These are phyloP conservation scores for Zoanthus sociatus DNA, from an alignment of 92 coral and sea anemone species.

Conservation along the genomic window DNA sequence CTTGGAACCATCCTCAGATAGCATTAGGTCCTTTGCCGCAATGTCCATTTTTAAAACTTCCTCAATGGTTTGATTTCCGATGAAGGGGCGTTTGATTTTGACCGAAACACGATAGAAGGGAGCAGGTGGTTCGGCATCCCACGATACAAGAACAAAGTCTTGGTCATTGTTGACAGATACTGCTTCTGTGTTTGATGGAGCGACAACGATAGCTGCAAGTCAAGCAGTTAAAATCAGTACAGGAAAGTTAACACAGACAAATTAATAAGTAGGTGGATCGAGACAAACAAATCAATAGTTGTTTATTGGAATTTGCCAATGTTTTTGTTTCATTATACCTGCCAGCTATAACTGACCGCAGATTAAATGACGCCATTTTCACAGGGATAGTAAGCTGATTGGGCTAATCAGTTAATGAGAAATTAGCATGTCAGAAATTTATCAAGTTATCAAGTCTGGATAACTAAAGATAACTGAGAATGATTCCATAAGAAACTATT, in stretches of 20 bases:
- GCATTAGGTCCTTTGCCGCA: not conserved
- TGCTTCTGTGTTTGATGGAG: conserved; percentile 27
- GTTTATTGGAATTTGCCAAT: too few species aligned
- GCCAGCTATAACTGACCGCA: too few species aligned
- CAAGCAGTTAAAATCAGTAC: not conserved
- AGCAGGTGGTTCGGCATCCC: conserved; percentile 34
- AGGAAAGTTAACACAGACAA: not conserved
- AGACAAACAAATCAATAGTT: too few species aligned
- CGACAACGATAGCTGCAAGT: not conserved
- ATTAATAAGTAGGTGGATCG: not conserved
- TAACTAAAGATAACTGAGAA: too few species aligned
- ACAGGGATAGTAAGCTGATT: too few species aligned
- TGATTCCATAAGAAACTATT: too few species aligned
- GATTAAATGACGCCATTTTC: too few species aligned
- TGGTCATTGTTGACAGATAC: not conserved
- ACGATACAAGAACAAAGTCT: conserved; percentile 20
- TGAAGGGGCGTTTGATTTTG: conserved; percentile 9
- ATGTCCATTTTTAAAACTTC: not conserved
- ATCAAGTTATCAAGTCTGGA: too few species aligned
- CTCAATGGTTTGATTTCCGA: not conserved
- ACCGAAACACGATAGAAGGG: not conserved
- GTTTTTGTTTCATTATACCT: too few species aligned
- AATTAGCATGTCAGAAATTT: too few species aligned
- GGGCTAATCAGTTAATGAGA: too few species aligned
- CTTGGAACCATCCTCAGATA: not conserved